phyloP scores from a whole-genome alignment of 2,888 invertebrate species.

The Ichneumoninae sp. region DNA sequence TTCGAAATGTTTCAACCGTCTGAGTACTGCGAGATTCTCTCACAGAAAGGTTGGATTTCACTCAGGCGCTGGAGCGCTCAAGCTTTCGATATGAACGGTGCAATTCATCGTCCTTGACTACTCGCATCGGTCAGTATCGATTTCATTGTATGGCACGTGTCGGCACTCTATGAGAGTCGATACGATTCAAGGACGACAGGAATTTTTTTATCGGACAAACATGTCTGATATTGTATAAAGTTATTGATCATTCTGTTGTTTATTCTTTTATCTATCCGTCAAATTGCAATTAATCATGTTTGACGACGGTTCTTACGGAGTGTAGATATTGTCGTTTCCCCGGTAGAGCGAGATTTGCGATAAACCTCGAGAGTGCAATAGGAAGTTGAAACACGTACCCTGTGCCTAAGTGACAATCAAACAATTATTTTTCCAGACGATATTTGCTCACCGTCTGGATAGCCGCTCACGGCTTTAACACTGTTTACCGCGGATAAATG shows the following conservation, averaged over 20 bases:
- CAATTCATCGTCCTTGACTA: slow-evolving; percentile 5
- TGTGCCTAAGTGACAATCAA: slow-evolving; percentile 36
- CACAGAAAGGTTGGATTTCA: neutral
- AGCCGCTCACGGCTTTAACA: slow-evolving; percentile 29
- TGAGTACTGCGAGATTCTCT: slow-evolving; percentile 1
- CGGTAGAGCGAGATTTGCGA: neutral
- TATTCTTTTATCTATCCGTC: neutral
- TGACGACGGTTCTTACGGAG: neutral
- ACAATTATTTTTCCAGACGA: slow-evolving; percentile 39
- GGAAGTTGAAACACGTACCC: slow-evolving; percentile 25
- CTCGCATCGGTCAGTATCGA: slow-evolving; percentile 41
- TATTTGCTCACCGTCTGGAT: slow-evolving; percentile 21
- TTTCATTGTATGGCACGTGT: slow-evolving; percentile 20
- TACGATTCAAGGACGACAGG: neutral
- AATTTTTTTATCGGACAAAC: neutral
- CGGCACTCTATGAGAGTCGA: neutral
- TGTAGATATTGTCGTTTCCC: neutral
- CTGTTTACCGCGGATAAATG: slow-evolving; percentile 37
- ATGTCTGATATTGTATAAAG: no score
- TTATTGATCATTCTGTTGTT: no score
- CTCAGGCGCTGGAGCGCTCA: neutral
- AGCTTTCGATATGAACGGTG: slow-evolving; percentile 25
- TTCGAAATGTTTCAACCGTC: no score
- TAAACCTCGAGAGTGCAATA: neutral
- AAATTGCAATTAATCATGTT: neutral